Base-by-base conservation (phyloP, 2,113 vertebrate genomes). In the Muntiacus reevesi region DNA sequence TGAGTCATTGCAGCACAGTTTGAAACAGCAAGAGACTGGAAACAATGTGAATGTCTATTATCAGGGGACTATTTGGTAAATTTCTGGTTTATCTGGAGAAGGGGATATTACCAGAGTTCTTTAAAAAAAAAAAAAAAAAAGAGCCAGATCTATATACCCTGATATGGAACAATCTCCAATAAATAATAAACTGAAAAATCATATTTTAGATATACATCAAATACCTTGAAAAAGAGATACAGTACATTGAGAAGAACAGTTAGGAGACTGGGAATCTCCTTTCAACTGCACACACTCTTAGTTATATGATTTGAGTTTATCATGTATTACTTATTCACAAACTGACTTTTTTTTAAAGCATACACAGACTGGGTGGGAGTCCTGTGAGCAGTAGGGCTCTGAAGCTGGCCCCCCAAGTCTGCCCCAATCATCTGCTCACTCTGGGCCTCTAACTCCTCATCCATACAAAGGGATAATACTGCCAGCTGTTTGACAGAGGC, bases 401-500 rank as follows among this genome's bases (percentile, higher is more conserved):
- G 94, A 8, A 5, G 36, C 2, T 40, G 79, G 30, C 47, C n/a
- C 30, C 28, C 28, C 2, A 14, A 1, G 28, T 19, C 1, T 8
- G 5, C 27, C 74, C n/a, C 14, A 3, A 3, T 64, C 28, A 23
- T 81, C 25, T 17, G 43, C 36, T 28, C 30, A 40, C 78, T 30
- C 83, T 78, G 7, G 23, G 13, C 79, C 87, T 57, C 36, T 0
- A 21, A 8, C 28, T 64, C 76, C 60, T 60, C 85, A 27, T 10
- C n/a, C 47, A 25, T 6, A n/a, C 27, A 50, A 14, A 1, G 47
- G 47, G 36, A 62, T 23, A 19, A 27, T 4, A 30, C n/a, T 3
- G 7, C 57, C 27, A 12, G 3, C n/a, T 3, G 0, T 30, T 0
- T n/a, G 25, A 78, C 5, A 25, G 21, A 57, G 0, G 59, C 3